Percentiles rank a stretch among this genome's conserved stretches.
These are phyloP conservation scores for Aculops lycopersici DNA, from an alignment of 1,140 invertebrate species.

Conservation along the genomic window DNA sequence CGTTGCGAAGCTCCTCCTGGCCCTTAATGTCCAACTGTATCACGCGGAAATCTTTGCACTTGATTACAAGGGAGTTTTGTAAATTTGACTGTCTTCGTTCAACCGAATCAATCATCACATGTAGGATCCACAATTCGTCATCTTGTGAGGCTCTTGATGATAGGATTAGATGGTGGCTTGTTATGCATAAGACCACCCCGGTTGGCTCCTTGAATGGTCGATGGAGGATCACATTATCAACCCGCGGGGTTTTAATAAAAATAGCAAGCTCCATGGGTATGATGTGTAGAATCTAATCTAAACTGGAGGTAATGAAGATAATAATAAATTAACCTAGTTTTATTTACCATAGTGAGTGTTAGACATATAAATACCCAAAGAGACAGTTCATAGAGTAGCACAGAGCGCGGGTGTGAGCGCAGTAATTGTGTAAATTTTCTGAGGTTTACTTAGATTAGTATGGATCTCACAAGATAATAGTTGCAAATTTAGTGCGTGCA, in stretches of 20 bases:
- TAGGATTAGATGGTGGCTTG: slow-evolving; percentile 65
- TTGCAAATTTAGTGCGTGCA: too few relatives aligned
- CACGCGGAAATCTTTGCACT: slow-evolving; percentile 81
- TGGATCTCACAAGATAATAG: too few relatives aligned
- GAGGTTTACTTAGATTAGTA: too few relatives aligned
- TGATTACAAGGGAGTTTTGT: slow-evolving; percentile 51
- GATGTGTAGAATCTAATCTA: too few relatives aligned
- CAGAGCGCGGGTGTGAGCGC: too few relatives aligned
- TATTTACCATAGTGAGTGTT: too few relatives aligned
- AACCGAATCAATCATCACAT: slow-evolving; percentile 64
- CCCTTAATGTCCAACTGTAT: slow-evolving; percentile 51
- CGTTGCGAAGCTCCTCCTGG: slow-evolving; percentile 46
- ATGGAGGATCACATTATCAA: slow-evolving; percentile 48
- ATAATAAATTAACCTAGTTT: too few relatives aligned
- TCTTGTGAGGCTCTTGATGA: slow-evolving; percentile 35
- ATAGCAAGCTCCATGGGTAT: slow-evolving; percentile 78
- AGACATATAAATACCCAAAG: too few relatives aligned
- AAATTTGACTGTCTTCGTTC: slow-evolving; percentile 31
- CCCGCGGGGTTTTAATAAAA: slow-evolving; percentile 51
- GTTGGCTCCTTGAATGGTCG: slow-evolving; percentile 27
- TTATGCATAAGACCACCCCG: slow-evolving; percentile 65
- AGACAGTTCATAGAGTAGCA: too few relatives aligned
- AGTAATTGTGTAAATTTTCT: too few relatives aligned
- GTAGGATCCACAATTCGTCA: slow-evolving; percentile 69
- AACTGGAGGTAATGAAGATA: too few relatives aligned